A percentile compares a stretch with the other conserved stretches of the same genome.
Evolutionary conservation across 2,797 vertebrate genomes (phyloP).

Genomic region (Balearica regulorum): DNA sequence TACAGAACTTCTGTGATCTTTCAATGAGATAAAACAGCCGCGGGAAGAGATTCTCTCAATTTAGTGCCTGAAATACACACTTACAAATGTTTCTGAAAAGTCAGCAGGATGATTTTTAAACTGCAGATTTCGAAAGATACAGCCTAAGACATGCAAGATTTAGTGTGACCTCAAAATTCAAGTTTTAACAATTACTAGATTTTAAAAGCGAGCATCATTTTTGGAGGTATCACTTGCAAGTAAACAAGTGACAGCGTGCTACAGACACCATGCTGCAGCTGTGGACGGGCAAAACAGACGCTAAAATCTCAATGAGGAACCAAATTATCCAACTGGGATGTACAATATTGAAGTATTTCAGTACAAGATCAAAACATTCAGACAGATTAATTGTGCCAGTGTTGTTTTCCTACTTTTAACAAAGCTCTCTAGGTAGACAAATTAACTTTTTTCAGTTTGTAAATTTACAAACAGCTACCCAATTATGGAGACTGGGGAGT

Average conservation of each 20-base stretch:
- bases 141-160: neutral
- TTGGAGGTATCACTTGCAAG: neutral
- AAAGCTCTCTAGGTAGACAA: neutral
- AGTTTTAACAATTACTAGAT: neutral
- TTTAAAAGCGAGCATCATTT: neutral
- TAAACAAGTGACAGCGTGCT: neutral
- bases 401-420: neutral
- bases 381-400: neutral
- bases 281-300: neutral
- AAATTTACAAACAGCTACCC: neutral
- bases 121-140: neutral
- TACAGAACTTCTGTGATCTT: neutral
- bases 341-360: neutral
- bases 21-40: neutral
- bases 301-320: constrained; percentile 11
- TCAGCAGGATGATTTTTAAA: neutral
- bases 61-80: neutral
- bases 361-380: neutral
- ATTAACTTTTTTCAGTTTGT: neutral
- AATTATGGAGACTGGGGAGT: neutral
- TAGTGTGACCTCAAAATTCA: neutral
- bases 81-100: neutral
- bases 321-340: constrained; percentile 24
- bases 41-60: neutral
- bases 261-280: neutral